These are phyloP conservation scores for Cantharis rustica DNA, from an alignment of 2,888 invertebrate species.

Conservation along the genomic window DNA sequence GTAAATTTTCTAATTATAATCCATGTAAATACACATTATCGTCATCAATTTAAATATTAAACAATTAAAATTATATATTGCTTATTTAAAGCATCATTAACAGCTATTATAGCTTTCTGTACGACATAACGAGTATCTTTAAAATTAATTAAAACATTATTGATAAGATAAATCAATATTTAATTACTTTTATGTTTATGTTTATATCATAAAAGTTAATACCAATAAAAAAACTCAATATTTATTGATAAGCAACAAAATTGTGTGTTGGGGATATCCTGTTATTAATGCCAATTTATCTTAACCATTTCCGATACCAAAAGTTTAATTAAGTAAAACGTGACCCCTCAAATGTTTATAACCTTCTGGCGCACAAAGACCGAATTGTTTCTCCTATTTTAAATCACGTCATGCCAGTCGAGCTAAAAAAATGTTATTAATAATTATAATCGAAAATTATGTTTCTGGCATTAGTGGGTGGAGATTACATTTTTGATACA, in stretches of 20 bases:
- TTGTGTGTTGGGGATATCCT: background rate
- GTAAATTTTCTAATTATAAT: background rate
- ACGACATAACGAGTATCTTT: background rate
- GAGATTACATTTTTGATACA: background rate
- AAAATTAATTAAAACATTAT: background rate
- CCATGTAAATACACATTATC: background rate
- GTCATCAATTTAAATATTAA: background rate
- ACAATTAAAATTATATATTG: background rate
- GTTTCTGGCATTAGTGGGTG: background rate
- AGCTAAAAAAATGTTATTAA: background rate
- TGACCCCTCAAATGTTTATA: background rate
- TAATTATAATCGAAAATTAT: background rate
- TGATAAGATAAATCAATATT: background rate
- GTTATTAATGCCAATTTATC: background rate
- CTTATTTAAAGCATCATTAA: background rate
- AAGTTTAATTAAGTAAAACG: background rate
- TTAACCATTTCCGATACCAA: background rate
- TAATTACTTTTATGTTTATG: background rate
- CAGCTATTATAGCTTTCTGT: background rate
- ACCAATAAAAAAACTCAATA: background rate
- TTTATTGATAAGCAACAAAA: background rate
- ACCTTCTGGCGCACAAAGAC: background rate
- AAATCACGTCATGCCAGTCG: background rate
- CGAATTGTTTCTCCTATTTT: background rate
- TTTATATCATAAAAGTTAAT: background rate